phyloP scores from a whole-genome alignment of 1,140 invertebrate genomes.

The Drosophila dunni region DNA sequence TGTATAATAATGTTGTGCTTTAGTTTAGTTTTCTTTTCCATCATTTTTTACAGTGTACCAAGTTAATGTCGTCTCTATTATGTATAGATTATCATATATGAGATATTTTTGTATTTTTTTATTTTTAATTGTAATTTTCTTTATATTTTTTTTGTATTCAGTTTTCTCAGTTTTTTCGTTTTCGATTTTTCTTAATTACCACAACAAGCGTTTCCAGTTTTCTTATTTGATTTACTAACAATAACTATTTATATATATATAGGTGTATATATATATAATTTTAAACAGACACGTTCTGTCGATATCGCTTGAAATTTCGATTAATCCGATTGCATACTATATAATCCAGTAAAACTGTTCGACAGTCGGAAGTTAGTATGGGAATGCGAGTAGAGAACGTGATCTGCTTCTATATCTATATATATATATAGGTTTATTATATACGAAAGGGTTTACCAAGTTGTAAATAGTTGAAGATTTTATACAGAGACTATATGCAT shows the following conservation, averaged over 20 bases:
- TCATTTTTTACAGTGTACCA: constrained; percentile 68
- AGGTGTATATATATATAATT: constrained; percentile 19
- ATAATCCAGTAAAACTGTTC: constrained; percentile 7
- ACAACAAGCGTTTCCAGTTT: constrained; percentile 82
- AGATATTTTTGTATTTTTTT: constrained; percentile 58
- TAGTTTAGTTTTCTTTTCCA: constrained; percentile 39
- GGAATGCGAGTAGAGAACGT: constrained; percentile 7
- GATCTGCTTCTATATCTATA: not conserved
- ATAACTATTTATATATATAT: constrained; percentile 57
- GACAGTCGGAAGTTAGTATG: constrained; percentile 6
- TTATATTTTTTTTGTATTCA: constrained; percentile 27
- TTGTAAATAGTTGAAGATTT: constrained; percentile 60
- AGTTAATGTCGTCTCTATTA: constrained; percentile 62
- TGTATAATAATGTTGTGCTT: constrained; percentile 63
- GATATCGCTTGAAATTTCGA: not conserved
- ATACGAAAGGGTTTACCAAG: constrained; percentile 29
- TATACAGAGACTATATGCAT: constrained; percentile 75
- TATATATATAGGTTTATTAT: constrained; percentile 3
- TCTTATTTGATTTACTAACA: constrained; percentile 81
- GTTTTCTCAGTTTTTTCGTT: constrained; percentile 29
- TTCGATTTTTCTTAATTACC: constrained; percentile 69
- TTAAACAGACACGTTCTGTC: constrained; percentile 3
- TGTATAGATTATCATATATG: constrained; percentile 57
- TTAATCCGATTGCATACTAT: not conserved
- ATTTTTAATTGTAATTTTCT: constrained; percentile 45